Conservation (phyloP, 53 echinoderm and acorn worm genomes). For the Arbacia lixula region DNA sequence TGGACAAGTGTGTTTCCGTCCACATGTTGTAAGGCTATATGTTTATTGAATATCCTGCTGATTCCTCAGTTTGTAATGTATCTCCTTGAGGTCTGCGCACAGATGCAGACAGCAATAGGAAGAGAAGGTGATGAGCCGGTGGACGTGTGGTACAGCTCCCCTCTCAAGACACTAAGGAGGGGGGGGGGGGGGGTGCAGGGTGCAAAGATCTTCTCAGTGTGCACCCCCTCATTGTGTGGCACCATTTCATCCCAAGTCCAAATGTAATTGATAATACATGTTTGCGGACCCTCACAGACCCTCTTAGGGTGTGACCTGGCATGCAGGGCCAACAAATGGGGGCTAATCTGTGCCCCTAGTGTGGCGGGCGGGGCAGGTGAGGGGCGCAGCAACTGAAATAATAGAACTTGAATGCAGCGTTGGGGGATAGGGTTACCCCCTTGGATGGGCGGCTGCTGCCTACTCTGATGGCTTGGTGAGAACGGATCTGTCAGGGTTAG, state of each 20-base stretch:
- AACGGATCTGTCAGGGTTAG: constrained; percentile 43
- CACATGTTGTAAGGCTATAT: too few species aligned
- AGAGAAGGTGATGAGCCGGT: too few species aligned
- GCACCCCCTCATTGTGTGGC: constrained; percentile 15
- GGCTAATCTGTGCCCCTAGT: constrained; percentile 41
- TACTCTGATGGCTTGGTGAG: constrained; percentile 34
- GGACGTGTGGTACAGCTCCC: too few species aligned
- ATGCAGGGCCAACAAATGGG: constrained; percentile 34
- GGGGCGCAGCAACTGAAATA: constrained; percentile 28
- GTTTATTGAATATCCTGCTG: too few species aligned
- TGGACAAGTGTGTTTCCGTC: too few species aligned
- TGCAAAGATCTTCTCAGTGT: too few species aligned
- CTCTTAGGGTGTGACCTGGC: constrained; percentile 37
- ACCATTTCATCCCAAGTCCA: constrained; percentile 6
- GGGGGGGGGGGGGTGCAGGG: too few species aligned
- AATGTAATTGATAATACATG: constrained; percentile 38
- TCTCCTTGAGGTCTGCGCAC: too few species aligned
- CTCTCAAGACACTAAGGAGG: too few species aligned
- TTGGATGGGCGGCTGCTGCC: not conserved
- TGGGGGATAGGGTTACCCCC: constrained; percentile 33
- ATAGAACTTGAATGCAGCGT: constrained; percentile 43
- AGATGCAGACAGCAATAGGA: too few species aligned
- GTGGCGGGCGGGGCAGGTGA: constrained; percentile 14
- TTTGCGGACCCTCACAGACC: constrained; percentile 16
- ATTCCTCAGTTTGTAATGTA: too few species aligned